These are phyloP conservation scores for Tyrophagus putrescentiae DNA, from an alignment of 1,140 invertebrate species.

Conservation along the genomic window DNA sequence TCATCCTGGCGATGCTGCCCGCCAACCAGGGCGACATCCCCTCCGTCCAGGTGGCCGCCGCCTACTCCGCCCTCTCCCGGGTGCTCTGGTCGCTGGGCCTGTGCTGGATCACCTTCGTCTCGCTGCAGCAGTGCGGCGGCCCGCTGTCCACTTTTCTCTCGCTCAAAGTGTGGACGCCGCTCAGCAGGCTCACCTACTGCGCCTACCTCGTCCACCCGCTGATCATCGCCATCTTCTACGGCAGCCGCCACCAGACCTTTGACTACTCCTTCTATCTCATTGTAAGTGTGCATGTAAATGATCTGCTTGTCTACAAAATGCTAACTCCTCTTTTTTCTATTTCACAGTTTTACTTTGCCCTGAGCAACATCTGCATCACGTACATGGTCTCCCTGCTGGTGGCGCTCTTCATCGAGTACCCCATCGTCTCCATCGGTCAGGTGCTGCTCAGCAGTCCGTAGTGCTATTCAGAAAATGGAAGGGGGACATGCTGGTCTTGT, in stretches of 20 bases:
- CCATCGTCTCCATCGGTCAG: slow-evolving; percentile 32
- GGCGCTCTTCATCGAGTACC: slow-evolving; percentile 33
- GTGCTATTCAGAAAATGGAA: too few species aligned
- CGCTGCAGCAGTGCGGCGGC: slow-evolving; percentile 50
- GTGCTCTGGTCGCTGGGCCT: slow-evolving; percentile 63
- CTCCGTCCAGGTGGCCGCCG: slow-evolving; percentile 37
- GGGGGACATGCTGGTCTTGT: too few species aligned
- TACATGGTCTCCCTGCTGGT: slow-evolving; percentile 31
- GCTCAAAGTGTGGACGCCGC: slow-evolving; percentile 32
- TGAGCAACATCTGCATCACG: slow-evolving; percentile 31
- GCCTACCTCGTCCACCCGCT: slow-evolving; percentile 37
- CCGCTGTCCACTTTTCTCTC: slow-evolving; percentile 35
- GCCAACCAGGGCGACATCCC: slow-evolving; percentile 28
- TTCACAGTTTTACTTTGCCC: slow-evolving; percentile 27
- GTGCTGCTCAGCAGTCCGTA: slow-evolving; percentile 23
- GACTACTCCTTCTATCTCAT: slow-evolving; percentile 26
- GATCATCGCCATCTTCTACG: slow-evolving; percentile 28
- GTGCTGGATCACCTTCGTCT: slow-evolving; percentile 73
- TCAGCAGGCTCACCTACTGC: slow-evolving; percentile 35
- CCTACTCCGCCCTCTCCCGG: slow-evolving; percentile 66
- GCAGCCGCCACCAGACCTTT: slow-evolving; percentile 24
- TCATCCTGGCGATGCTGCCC: slow-evolving; percentile 28
- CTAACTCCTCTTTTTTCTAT: slow-evolving; percentile 24
- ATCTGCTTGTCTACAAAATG: neutral
- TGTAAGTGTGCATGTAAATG: slow-evolving; percentile 21